Percentiles rank a stretch among this genome's conserved stretches.
Evolutionary conservation across 2,113 vertebrate species (phyloP).

Genomic region (Heterochromis multidens): DNA sequence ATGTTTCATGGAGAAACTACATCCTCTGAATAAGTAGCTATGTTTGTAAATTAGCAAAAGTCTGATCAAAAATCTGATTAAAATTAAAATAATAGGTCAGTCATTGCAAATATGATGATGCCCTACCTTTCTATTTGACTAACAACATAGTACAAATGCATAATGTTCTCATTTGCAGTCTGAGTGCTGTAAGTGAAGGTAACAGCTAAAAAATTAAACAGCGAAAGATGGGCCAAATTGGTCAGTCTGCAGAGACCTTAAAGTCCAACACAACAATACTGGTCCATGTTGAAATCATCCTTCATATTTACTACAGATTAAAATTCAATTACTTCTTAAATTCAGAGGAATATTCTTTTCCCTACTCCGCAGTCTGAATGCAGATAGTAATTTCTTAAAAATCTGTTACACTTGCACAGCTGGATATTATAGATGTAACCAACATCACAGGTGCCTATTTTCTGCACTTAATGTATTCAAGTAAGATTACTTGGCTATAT

Average conservation of each 20-base stretch:
- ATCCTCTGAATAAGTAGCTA: background rate
- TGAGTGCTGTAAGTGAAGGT: background rate
- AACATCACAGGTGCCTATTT: background rate
- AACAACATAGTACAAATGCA: background rate
- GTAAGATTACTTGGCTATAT: conserved; percentile 31
- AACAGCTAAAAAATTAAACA: background rate
- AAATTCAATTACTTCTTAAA: background rate
- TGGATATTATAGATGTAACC: conserved; percentile 4
- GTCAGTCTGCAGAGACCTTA: conserved; percentile 20
- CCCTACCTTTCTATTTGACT: background rate
- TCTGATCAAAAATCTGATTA: background rate
- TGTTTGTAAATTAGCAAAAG: background rate
- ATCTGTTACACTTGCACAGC: conserved; percentile 19
- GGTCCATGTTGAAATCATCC: background rate
- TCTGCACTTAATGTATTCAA: conserved; percentile 6
- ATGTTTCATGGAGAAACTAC: background rate
- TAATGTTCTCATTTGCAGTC: background rate
- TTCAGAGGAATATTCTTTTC: background rate
- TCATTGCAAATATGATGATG: background rate
- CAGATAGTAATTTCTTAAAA: background rate
- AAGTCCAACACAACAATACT: background rate
- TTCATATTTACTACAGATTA: conserved; percentile 17
- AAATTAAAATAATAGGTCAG: background rate
- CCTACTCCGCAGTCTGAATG: background rate
- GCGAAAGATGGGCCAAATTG: conserved; percentile 37